Evolutionary conservation across 2,113 vertebrate genomes (phyloP), one percentile per base, ranked within the genome.

Genomic region (Synodontis membranacea): DNA sequence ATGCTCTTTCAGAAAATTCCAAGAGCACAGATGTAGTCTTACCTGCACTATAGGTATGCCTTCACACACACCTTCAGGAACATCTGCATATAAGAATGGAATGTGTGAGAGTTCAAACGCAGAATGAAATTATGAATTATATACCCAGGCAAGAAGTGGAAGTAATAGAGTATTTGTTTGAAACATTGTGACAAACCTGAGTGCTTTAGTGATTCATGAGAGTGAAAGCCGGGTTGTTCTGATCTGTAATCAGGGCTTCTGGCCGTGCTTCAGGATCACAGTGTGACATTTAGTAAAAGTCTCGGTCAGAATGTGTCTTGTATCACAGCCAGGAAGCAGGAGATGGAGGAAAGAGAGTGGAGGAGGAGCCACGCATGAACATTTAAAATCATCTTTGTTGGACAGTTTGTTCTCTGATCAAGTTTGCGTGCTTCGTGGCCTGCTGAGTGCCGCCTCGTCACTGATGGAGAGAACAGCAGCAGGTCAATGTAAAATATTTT

Each of bases 271-370:
- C 34, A 70, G 68, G n/a, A 60, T 80, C 87, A 31, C 88, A 91
- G 85, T 89, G 44, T 92, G 90, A 92, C 89, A 91, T 93, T 91
- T 91, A 91, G 85, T 82, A 80, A 64, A 82, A 86, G 86, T 86
- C 84, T 86, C 83, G 84, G 80, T 87, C 76, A 86, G 12, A 48
- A 54, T n/a, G 83, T 39, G 76, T 62, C 75, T 64, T 5, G 28
- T 68, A n/a, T 42, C 60, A 44, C 25, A 60, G 86, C 28, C 52
- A 83, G 39, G 8, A 25, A 54, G 74, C 31, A 50, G 44, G 28
- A 31, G 39, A 64, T 48, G 14, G 82, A 23, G 28, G 23, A 12
- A 23, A 25, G 54, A n/a, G 44, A 21, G 39, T 17, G 37, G 54
- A 28, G 44, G 46, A 66, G 42, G n/a, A 64, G 60, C 4, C n/a